Conservation (phyloP, 1,140 invertebrate genomes). For the Aricia agestis region DNA sequence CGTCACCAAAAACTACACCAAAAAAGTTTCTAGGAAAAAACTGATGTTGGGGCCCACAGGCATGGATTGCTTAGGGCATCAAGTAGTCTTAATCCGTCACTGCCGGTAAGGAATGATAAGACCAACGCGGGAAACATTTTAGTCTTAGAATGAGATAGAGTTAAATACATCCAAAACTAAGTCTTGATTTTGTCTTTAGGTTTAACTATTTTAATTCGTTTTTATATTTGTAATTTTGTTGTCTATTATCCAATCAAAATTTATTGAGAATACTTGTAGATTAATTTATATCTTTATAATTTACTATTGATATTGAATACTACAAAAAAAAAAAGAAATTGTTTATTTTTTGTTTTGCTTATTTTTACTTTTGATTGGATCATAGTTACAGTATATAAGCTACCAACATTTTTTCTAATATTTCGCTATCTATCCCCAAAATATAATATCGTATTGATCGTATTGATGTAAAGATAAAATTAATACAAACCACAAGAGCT, state of each 20-base stretch:
- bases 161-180: slow-evolving; percentile 19
- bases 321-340: neutral
- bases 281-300: too few relatives aligned
- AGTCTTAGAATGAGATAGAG: slow-evolving; percentile 61
- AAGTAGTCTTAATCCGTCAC: too few relatives aligned
- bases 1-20: too few relatives aligned
- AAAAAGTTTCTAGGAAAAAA: too few relatives aligned
- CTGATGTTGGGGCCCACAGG: too few relatives aligned
- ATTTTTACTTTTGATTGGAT: neutral
- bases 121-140: slow-evolving; percentile 40
- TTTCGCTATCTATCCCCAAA: slow-evolving; percentile 28
- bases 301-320: too few relatives aligned
- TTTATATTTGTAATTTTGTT: neutral
- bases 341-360: neutral
- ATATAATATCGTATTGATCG: neutral
- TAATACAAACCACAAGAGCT: slow-evolving; percentile 4
- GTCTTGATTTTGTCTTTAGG: neutral
- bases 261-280: neutral
- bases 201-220: neutral
- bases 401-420: neutral
- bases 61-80: too few relatives aligned
- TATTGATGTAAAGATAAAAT: neutral
- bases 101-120: slow-evolving; percentile 76
- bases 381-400: neutral
- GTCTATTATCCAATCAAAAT: neutral